Base-by-base conservation (phyloP, 2,113 vertebrate species). In the Campylomormyrus numenius region DNA sequence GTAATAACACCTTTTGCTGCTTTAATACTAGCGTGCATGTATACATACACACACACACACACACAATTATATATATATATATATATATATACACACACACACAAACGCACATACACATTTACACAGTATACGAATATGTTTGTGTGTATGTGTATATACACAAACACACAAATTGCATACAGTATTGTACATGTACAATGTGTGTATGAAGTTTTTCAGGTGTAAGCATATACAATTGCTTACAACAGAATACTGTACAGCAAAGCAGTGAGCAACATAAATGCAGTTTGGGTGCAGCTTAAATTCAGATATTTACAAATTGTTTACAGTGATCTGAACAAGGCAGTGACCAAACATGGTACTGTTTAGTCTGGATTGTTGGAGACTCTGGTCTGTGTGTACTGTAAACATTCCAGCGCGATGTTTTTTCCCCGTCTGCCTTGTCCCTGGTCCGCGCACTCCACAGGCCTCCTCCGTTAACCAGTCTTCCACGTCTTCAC, bases 341-440 rank as follows among this genome's bases (percentile, higher is more conserved):
- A 92, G 92, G 92, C 92, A 86, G 92, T 92, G 91, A 80, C 74
- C 88, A 49, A 91, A 88, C 42, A 15, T 35, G 92, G 93, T 91
- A 89, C 91, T 95, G 92, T 93, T 94, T 92, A 89, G 90, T 80
- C 90, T 89, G 89, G 89, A 91, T 91, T 91, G 92, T 92, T 93
- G 94, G 94, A 94, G 92, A 90, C 70, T 92, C 88, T 91, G 45
- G 49, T 88, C 56, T 53, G 74, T 92, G 89, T 93, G 90, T 92
- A 92, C 86, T 88, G 91, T 90, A 92, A 70, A 85, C 91, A 77
- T 89, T 90, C 80, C 53, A 91, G 86, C 8, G 15, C 48, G 27
- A 49, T 46, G 62, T 89, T 85, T 87, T 3, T 88, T 89, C 90
- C 66, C 52, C 17, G 15, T 77, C 31, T 89, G 85, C 90, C 48